phyloP scores from a whole-genome alignment of 1,140 invertebrate genomes.

The Anoplolepis gracilipes region DNA sequence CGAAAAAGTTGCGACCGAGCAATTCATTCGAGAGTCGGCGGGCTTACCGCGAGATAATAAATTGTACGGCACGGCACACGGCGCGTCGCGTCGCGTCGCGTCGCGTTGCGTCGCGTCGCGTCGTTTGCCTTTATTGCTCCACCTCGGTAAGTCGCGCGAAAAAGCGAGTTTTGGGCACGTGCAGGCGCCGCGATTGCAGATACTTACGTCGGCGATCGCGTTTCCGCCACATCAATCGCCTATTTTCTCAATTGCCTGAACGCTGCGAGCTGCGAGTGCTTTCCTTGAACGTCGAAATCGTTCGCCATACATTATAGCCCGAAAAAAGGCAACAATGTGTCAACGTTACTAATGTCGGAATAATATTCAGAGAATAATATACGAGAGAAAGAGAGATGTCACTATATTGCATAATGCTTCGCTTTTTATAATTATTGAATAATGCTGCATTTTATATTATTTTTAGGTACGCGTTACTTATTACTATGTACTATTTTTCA shows the following conservation, averaged over 20 bases:
- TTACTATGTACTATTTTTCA: background rate
- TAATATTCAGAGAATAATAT: background rate
- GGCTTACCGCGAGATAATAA: constrained; percentile 65
- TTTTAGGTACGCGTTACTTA: background rate
- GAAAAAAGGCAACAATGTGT: background rate
- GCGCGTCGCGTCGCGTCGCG: constrained; percentile 9
- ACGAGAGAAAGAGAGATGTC: background rate
- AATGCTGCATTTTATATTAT: background rate
- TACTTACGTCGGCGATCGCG: constrained; percentile 46
- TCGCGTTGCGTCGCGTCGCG: background rate
- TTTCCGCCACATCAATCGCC: constrained; percentile 40
- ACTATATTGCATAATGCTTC: background rate
- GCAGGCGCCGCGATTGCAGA: constrained; percentile 31
- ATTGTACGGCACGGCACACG: constrained; percentile 44
- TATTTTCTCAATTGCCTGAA: constrained; percentile 38
- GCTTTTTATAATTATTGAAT: background rate
- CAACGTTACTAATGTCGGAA: background rate
- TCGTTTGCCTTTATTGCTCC: constrained; percentile 47
- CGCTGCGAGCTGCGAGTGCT: background rate
- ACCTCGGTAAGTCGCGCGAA: constrained; percentile 51
- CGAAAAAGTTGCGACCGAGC: constrained; percentile 71
- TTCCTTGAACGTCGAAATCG: background rate
- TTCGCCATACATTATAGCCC: background rate
- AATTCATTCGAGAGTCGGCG: constrained; percentile 70
- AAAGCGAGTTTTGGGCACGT: constrained; percentile 52